phyloP scores from a whole-genome alignment of 2,797 vertebrate species.

The Micropoecilia bifurca region DNA sequence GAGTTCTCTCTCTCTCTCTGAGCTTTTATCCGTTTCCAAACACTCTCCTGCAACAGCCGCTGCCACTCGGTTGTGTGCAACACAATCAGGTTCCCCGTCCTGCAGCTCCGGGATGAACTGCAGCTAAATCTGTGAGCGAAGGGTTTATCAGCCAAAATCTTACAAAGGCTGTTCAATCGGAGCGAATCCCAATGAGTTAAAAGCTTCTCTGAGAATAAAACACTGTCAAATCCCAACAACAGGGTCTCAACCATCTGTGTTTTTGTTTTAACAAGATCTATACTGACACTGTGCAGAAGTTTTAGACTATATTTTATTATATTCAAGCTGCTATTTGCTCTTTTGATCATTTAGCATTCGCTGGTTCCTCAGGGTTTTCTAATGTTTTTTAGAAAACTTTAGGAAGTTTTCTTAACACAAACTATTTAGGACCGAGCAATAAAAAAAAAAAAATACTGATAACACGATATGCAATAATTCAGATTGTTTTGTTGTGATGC shows the following conservation, averaged over 20 bases:
- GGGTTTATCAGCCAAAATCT: background rate
- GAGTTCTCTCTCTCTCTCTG: slow-evolving; percentile 5
- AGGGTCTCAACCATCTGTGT: background rate
- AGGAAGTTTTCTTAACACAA: no score
- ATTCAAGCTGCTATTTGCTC: background rate
- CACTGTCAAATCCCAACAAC: background rate
- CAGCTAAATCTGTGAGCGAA: background rate
- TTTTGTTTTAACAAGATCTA: background rate
- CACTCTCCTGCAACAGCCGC: background rate
- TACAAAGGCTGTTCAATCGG: slow-evolving; percentile 5
- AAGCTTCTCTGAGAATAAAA: slow-evolving; percentile 4
- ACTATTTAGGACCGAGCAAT: background rate
- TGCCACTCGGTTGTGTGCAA: background rate
- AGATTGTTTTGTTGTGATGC: background rate
- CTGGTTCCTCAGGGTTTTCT: background rate
- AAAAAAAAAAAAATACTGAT: no score
- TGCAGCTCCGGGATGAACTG: slow-evolving; percentile 12
- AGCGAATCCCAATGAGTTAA: slow-evolving; percentile 13
- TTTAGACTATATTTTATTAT: background rate
- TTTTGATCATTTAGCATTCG: background rate
- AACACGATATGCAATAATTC: no score
- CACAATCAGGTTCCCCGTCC: background rate
- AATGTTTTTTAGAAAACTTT: no score
- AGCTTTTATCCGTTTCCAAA: background rate
- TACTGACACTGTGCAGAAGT: background rate